Percentiles rank a stretch among this genome's conserved stretches.
phyloP scores from a whole-genome alignment of 2,113 vertebrate genomes.

The Mungos mungo region DNA sequence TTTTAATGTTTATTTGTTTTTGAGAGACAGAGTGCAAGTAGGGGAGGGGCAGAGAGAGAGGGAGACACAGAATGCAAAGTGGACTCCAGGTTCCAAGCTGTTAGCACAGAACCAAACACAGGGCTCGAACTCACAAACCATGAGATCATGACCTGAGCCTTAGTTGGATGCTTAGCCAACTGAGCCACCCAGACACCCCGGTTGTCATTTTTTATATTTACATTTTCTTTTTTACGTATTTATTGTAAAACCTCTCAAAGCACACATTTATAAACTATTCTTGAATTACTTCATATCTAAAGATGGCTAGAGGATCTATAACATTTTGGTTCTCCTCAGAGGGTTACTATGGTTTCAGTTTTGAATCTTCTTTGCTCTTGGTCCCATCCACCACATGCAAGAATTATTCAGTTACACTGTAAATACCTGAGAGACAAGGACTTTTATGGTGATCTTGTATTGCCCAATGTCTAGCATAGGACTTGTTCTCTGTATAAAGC shows the following conservation, averaged over 20 bases:
- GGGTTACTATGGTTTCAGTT: background rate
- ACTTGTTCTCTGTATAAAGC: background rate
- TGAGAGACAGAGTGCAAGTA: too few relatives aligned
- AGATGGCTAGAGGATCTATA: background rate
- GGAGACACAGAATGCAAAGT: too few relatives aligned
- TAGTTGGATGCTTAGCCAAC: too few relatives aligned
- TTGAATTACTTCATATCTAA: conserved; percentile 31
- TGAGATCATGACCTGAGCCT: too few relatives aligned
- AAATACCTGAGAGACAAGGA: background rate
- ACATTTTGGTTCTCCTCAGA: background rate
- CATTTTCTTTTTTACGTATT: background rate
- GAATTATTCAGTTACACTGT: background rate
- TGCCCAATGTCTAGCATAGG: background rate
- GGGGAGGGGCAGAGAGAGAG: too few relatives aligned
- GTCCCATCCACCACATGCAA: background rate
- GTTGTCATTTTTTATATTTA: background rate
- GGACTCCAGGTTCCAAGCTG: too few relatives aligned
- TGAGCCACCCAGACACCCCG: too few relatives aligned
- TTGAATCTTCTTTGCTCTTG: background rate
- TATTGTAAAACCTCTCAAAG: background rate
- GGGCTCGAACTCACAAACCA: too few relatives aligned
- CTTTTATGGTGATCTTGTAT: background rate
- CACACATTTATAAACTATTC: background rate
- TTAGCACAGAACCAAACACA: too few relatives aligned
- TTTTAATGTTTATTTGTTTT: background rate